Conservation (phyloP, 2,888 invertebrate species). For the Protophormia terraenovae region DNA sequence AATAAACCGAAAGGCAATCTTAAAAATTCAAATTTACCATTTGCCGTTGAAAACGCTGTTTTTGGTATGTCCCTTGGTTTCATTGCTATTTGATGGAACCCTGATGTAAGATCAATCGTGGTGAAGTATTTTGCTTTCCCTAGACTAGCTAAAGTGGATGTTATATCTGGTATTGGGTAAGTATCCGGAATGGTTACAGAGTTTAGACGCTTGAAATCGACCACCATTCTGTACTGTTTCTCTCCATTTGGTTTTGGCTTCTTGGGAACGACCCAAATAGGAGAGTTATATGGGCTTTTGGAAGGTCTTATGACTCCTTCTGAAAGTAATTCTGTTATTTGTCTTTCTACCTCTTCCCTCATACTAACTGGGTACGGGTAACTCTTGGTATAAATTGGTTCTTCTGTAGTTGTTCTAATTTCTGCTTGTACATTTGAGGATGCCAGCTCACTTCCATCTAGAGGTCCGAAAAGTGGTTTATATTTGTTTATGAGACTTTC, state of each 20-base stretch:
- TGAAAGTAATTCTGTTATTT: slow-evolving; percentile 57
- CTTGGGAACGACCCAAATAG: slow-evolving; percentile 70
- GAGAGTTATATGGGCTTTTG: slow-evolving; percentile 70
- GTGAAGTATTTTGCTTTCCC: slow-evolving; percentile 68
- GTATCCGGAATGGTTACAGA: slow-evolving; percentile 65
- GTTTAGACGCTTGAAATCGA: slow-evolving; percentile 68
- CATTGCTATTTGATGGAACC: slow-evolving; percentile 41
- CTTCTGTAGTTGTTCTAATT: neutral
- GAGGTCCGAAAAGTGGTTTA: neutral
- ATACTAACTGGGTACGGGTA: no score
- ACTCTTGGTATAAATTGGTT: slow-evolving; percentile 4
- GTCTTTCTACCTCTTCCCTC: neutral
- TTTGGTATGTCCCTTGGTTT: slow-evolving; percentile 30
- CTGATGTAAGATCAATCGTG: slow-evolving; percentile 66
- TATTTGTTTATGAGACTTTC: neutral
- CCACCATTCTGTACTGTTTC: slow-evolving; percentile 66
- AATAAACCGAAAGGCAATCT: neutral
- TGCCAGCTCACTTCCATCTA: neutral
- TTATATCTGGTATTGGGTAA: slow-evolving; percentile 68
- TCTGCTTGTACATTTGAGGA: neutral
- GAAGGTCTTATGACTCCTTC: slow-evolving; percentile 73
- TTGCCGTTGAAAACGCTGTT: slow-evolving; percentile 14
- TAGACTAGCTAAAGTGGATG: slow-evolving; percentile 65
- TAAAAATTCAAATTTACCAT: neutral
- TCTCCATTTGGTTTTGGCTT: slow-evolving; percentile 67